These are phyloP conservation scores for Trichacis sp. DNA, from an alignment of 2,888 invertebrate genomes.

Conservation along the genomic window DNA sequence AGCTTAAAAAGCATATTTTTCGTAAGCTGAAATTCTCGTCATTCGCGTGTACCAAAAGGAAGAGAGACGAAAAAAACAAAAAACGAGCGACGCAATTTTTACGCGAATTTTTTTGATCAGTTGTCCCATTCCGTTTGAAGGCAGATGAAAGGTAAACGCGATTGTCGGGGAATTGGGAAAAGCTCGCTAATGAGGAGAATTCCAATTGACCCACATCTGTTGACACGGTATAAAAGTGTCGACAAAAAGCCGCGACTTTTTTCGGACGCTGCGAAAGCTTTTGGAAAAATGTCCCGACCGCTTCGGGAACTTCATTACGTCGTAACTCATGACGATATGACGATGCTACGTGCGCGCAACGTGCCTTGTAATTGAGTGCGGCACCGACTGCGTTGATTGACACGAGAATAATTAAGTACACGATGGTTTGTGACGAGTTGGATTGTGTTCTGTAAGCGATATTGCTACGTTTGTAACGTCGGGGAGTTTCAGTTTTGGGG, in stretches of 20 bases:
- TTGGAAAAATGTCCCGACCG: background rate
- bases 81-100: too few species aligned
- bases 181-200: conserved; percentile 30
- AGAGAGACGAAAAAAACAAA: too few species aligned
- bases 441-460: conserved; percentile 32
- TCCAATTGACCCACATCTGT: background rate
- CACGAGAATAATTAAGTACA: conserved; percentile 25
- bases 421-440: conserved; percentile 20
- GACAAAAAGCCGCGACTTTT: too few species aligned
- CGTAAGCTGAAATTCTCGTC: too few species aligned
- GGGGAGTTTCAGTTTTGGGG: background rate
- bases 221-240: background rate
- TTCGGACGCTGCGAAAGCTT: background rate
- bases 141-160: conserved; percentile 62
- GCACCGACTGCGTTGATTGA: conserved; percentile 23
- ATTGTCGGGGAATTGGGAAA: conserved; percentile 49
- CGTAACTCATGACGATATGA: conserved; percentile 2
- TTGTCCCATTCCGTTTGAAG: conserved; percentile 40
- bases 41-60: too few species aligned
- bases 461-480: conserved; percentile 17
- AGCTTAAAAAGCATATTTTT: too few species aligned
- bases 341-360: conserved; percentile 2
- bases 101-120: conserved; percentile 28
- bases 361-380: conserved; percentile 15
- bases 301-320: background rate